Conservation (phyloP, 2,888 invertebrate species). For the Lasius fuliginosus region DNA sequence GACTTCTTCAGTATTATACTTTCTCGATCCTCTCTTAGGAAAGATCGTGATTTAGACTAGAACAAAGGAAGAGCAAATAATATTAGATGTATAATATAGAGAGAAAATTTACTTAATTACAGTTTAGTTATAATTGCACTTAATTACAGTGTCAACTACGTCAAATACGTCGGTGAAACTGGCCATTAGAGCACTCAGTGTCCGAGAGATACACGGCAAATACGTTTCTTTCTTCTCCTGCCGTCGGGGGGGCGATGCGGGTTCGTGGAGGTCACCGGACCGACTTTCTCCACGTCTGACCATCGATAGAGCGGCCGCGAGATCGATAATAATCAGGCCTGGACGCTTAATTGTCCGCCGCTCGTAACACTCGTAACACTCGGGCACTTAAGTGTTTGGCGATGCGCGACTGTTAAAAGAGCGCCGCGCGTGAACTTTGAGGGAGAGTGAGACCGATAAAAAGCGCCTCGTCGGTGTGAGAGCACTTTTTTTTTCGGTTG, state of each 20-base stretch:
- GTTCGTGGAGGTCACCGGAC: slow-evolving; percentile 67
- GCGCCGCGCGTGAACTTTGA: slow-evolving; percentile 46
- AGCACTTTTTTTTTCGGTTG: slow-evolving; percentile 49
- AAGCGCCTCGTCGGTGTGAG: slow-evolving; percentile 39
- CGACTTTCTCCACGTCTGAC: slow-evolving; percentile 72
- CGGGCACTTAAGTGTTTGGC: slow-evolving; percentile 32
- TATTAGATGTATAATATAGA: neutral
- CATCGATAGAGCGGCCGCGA: slow-evolving; percentile 44
- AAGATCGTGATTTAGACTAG: slow-evolving; percentile 45
- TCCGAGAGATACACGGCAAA: neutral
- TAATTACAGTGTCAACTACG: neutral
- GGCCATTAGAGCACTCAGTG: slow-evolving; percentile 20
- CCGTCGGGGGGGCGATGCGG: slow-evolving; percentile 34
- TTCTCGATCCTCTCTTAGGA: slow-evolving; percentile 21
- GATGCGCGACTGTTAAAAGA: slow-evolving; percentile 44
- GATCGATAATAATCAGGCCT: slow-evolving; percentile 74
- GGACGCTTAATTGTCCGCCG: slow-evolving; percentile 69
- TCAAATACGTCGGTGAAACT: slow-evolving; percentile 5
- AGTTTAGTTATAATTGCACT: slow-evolving; percentile 1
- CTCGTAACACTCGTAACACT: slow-evolving; percentile 22
- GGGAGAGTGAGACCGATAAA: slow-evolving; percentile 31
- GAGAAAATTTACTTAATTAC: slow-evolving; percentile 23
- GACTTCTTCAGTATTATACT: slow-evolving; percentile 29
- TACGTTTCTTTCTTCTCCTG: slow-evolving; percentile 19
- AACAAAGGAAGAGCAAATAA: neutral